Percentiles rank a stretch among this genome's conserved stretches.
Evolutionary conservation across 2,797 vertebrate species (phyloP).

Genomic region (Cynodonichthys magdalenae): DNA sequence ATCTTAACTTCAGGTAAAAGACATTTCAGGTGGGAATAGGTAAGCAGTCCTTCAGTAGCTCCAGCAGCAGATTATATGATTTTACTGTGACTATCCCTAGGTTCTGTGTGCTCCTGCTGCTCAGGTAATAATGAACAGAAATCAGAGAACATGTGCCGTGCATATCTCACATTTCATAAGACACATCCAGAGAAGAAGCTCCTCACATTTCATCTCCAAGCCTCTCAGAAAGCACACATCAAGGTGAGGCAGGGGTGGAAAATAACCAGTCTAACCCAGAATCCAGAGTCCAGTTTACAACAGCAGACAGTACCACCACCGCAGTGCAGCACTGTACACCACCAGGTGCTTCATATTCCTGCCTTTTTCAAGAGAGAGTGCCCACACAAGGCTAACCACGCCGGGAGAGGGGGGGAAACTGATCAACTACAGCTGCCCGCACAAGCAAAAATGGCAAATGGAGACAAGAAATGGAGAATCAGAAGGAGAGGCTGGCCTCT

Average conservation of each 20-base stretch:
- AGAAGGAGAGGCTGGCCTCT: conserved; percentile 73
- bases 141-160: conserved; percentile 71
- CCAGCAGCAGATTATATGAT: conserved; percentile 62
- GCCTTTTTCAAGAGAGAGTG: conserved; percentile 68
- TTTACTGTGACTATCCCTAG: conserved; percentile 66
- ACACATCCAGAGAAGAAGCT: conserved; percentile 57
- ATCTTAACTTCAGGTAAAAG: conserved; percentile 39
- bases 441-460: conserved; percentile 72
- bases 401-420: conserved; percentile 72
- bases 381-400: conserved; percentile 80
- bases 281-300: conserved; percentile 69
- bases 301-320: conserved; percentile 81
- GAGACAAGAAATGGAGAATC: conserved; percentile 67
- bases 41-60: conserved; percentile 61
- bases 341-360: conserved; percentile 84
- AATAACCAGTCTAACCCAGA: conserved; percentile 41
- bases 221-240: conserved; percentile 50
- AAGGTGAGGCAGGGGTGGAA: conserved; percentile 58
- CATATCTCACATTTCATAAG: conserved; percentile 73
- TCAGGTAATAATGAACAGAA: conserved; percentile 55
- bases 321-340: conserved; percentile 85
- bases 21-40: conserved; percentile 40
- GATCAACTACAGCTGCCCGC: conserved; percentile 83
- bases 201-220: conserved; percentile 61
- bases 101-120: conserved; percentile 30